Percentiles rank a stretch among this genome's conserved stretches.
Conservation (phyloP, 1,140 invertebrate species). For the Drosophila guanche region DNA sequence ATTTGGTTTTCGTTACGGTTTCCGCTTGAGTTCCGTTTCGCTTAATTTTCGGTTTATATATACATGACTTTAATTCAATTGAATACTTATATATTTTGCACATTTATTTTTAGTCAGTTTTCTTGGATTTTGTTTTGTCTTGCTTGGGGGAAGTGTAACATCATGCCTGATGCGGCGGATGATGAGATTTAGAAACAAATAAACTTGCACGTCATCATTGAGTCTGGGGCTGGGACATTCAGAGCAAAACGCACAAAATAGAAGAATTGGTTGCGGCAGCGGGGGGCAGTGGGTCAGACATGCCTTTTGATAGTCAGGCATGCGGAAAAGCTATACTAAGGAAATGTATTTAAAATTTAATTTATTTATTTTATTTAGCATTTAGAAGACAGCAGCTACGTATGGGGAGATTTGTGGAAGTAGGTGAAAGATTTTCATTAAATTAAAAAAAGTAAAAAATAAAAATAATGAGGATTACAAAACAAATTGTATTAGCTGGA, state of each 20-base stretch:
- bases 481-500: no score
- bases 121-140: slow-evolving; percentile 24
- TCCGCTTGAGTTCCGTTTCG: no score
- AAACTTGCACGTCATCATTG: slow-evolving; percentile 46
- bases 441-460: no score
- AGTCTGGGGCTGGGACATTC: slow-evolving; percentile 4
- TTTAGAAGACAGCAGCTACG: neutral
- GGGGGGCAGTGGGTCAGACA: slow-evolving; percentile 18
- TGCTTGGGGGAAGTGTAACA: slow-evolving; percentile 41
- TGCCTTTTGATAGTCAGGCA: slow-evolving; percentile 24
- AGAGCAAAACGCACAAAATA: slow-evolving; percentile 11
- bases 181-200: slow-evolving; percentile 48
- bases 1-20: slow-evolving; percentile 23
- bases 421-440: no score
- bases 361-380: neutral
- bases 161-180: slow-evolving; percentile 29
- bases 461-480: no score
- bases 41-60: neutral
- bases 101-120: slow-evolving; percentile 55
- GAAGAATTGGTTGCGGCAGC: neutral
- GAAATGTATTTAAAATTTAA: slow-evolving; percentile 8
- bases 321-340: slow-evolving; percentile 26
- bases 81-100: slow-evolving; percentile 44
- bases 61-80: no score
- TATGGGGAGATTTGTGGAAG: no score